phyloP scores from a whole-genome alignment of 1,140 invertebrate species.

The Pseudomyrmex dendroicus region DNA sequence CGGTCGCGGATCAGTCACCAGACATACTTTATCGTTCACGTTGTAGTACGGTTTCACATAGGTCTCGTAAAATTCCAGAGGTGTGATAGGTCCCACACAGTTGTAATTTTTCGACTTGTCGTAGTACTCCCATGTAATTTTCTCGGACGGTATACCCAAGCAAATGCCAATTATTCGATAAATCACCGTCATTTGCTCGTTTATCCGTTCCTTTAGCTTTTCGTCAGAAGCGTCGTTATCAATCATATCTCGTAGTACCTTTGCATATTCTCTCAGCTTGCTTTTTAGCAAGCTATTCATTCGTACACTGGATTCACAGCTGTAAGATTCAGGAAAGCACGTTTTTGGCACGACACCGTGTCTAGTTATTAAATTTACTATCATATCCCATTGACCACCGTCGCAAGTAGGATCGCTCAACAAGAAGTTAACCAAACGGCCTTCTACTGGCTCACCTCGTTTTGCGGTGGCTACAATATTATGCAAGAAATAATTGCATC shows the following conservation, averaged over 20 bases:
- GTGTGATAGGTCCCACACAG: constrained; percentile 90
- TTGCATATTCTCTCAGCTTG: constrained; percentile 94
- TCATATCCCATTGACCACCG: constrained; percentile 97
- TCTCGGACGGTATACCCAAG: constrained; percentile 91
- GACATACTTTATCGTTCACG: constrained; percentile 93
- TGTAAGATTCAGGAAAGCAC: constrained; percentile 93
- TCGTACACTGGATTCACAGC: constrained; percentile 89
- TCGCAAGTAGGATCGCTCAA: constrained; percentile 92
- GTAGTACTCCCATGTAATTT: constrained; percentile 94
- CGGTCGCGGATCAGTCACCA: constrained; percentile 93
- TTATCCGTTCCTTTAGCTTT: constrained; percentile 87
- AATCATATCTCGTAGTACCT: constrained; percentile 88
- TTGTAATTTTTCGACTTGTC: constrained; percentile 93
- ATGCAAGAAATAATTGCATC: constrained; percentile 94
- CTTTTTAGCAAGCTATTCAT: constrained; percentile 92
- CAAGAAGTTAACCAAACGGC: constrained; percentile 91
- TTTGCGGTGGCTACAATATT: constrained; percentile 91
- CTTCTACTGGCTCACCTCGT: constrained; percentile 91
- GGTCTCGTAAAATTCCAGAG: constrained; percentile 92
- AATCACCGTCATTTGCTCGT: constrained; percentile 90
- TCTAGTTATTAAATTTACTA: constrained; percentile 93
- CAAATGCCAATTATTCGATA: constrained; percentile 94
- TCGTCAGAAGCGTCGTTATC: constrained; percentile 85
- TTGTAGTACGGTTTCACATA: constrained; percentile 92
- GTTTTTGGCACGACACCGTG: constrained; percentile 95